Evolutionary conservation across 2,888 invertebrate species (phyloP).

Genomic region (Oscheius onirici): DNA sequence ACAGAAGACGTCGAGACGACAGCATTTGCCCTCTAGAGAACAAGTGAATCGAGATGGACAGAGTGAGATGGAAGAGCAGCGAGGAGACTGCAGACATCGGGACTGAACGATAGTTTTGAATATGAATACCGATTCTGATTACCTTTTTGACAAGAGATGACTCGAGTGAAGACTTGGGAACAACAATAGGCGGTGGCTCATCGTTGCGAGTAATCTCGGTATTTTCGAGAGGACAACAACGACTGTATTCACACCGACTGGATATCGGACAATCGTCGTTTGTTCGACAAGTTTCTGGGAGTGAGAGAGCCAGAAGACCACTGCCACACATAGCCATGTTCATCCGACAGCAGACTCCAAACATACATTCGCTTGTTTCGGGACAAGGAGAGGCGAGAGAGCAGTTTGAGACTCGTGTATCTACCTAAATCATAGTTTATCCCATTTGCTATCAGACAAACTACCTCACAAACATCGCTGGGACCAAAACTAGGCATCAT

Average conservation of each 20-base stretch:
- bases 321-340: conserved; percentile 41
- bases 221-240: conserved; percentile 55
- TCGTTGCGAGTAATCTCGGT: conserved; percentile 26
- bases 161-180: conserved; percentile 13
- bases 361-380: conserved; percentile 54
- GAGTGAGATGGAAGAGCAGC: conserved; percentile 43
- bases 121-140: neutral
- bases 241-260: conserved; percentile 53
- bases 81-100: conserved; percentile 41
- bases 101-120: conserved; percentile 32
- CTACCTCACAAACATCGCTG: conserved; percentile 27
- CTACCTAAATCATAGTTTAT: conserved; percentile 28
- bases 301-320: conserved; percentile 50
- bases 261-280: conserved; percentile 59
- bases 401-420: conserved; percentile 44
- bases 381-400: conserved; percentile 56
- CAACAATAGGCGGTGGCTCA: neutral
- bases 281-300: conserved; percentile 46
- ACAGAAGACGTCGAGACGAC: conserved; percentile 45
- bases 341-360: conserved; percentile 53
- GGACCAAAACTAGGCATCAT: conserved; percentile 30
- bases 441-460: neutral
- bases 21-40: conserved; percentile 50
- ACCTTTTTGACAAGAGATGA: conserved; percentile 9
- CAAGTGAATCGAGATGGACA: conserved; percentile 61